phyloP scores from a whole-genome alignment of 1,140 invertebrate species.

The Catajapyx aquilonaris region DNA sequence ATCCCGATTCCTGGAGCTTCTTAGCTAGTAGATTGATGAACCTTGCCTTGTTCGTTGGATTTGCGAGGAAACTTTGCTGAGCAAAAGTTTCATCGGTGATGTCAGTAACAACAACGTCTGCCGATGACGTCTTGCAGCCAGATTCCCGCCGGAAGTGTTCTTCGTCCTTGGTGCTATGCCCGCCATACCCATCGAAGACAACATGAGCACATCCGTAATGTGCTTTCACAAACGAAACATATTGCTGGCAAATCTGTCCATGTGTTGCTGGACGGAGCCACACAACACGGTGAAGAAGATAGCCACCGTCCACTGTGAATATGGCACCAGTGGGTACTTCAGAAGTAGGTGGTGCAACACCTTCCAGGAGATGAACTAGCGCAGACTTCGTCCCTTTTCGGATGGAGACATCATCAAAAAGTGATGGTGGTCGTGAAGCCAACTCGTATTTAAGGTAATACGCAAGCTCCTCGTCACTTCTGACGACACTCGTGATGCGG shows the following conservation, averaged over 20 bases:
- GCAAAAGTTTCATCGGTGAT: not conserved
- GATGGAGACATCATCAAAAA: slow-evolving; percentile 6
- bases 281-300: slow-evolving; percentile 5
- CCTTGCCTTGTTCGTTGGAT: slow-evolving; percentile 2
- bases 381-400: slow-evolving; percentile 6
- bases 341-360: not conserved
- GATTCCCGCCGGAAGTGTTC: not conserved
- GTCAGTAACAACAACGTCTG: not conserved
- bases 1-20: slow-evolving; percentile 6
- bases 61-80: slow-evolving; percentile 4
- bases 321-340: not conserved
- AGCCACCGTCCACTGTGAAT: slow-evolving; percentile 7
- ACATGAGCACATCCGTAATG: slow-evolving; percentile 4
- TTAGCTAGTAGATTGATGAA: slow-evolving; percentile 5
- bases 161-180: slow-evolving; percentile 3
- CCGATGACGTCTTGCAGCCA: not conserved
- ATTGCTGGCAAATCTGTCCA: slow-evolving; percentile 2
- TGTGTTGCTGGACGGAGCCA: slow-evolving; percentile 7
- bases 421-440: slow-evolving; percentile 6
- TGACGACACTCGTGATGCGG: slow-evolving; percentile 7
- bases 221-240: slow-evolving; percentile 1
- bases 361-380: slow-evolving; percentile 1
- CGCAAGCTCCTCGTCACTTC: slow-evolving; percentile 4
- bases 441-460: slow-evolving; percentile 7
- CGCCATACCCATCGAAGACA: slow-evolving; percentile 6